Conservation (phyloP, 2,113 vertebrate genomes). For the Tragelaphus buxtoni region DNA sequence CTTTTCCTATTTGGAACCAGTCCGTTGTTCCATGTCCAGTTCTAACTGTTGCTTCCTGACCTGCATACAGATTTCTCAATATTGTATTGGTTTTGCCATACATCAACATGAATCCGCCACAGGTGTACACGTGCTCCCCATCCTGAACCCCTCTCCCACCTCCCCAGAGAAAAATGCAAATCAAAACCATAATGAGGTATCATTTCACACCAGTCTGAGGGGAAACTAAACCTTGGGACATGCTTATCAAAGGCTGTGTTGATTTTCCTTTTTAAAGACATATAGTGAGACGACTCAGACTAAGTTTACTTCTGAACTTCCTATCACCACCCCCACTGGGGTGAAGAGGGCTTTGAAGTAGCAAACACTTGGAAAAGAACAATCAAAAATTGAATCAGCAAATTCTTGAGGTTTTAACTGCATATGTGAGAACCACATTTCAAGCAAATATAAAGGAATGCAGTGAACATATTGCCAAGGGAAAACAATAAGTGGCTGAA, state of each 20-base stretch:
- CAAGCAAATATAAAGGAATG: constrained; percentile 51
- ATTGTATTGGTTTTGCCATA: too few species aligned
- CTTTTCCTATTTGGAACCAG: too few species aligned
- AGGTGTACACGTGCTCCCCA: too few species aligned
- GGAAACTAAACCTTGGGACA: constrained; percentile 57
- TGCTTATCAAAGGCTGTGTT: constrained; percentile 52
- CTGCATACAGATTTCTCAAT: too few species aligned
- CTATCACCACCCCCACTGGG: constrained; percentile 49
- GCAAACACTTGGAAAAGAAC: constrained; percentile 63
- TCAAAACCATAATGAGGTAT: too few species aligned
- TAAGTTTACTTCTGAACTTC: constrained; percentile 65
- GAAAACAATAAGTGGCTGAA: neutral
- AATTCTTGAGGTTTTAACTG: neutral
- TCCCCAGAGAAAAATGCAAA: too few species aligned
- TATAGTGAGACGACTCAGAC: constrained; percentile 59
- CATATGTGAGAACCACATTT: neutral
- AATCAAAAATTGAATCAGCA: constrained; percentile 47
- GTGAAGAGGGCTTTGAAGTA: constrained; percentile 39
- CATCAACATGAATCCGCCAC: too few species aligned
- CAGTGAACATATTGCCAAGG: neutral
- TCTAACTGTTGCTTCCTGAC: too few species aligned
- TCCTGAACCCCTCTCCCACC: too few species aligned
- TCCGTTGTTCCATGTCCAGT: too few species aligned
- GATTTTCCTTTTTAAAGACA: constrained; percentile 69
- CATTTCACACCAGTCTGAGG: neutral